These are phyloP conservation scores for Bryconaethiops microstoma DNA, from an alignment of 2,797 vertebrate species.

Conservation along the genomic window DNA sequence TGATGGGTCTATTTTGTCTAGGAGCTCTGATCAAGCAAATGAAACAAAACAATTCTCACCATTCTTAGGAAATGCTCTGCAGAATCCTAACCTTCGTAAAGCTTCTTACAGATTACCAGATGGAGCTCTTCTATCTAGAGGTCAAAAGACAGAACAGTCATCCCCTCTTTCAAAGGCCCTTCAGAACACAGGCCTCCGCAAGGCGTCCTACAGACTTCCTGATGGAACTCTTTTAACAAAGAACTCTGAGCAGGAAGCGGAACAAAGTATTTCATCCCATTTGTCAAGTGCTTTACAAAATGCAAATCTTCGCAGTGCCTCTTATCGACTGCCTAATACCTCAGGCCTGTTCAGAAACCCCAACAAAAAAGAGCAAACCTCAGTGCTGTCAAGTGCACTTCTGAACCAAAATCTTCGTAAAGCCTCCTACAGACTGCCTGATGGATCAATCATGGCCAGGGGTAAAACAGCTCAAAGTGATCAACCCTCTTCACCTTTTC, in stretches of 20 bases:
- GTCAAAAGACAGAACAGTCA: slow-evolving; percentile 46
- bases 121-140: slow-evolving; percentile 63
- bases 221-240: slow-evolving; percentile 73
- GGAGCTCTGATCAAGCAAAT: slow-evolving; percentile 66
- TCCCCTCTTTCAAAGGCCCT: slow-evolving; percentile 68
- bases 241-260: slow-evolving; percentile 58
- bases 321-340: slow-evolving; percentile 66
- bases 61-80: slow-evolving; percentile 55
- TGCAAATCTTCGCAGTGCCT: slow-evolving; percentile 66
- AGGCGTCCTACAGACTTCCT: slow-evolving; percentile 74
- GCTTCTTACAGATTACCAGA: slow-evolving; percentile 74
- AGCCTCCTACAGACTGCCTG: slow-evolving; percentile 59
- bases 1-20: slow-evolving; percentile 66
- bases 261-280: slow-evolving; percentile 61
- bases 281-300: slow-evolving; percentile 76
- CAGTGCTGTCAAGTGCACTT: slow-evolving; percentile 57
- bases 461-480: slow-evolving; percentile 44
- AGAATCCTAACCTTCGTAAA: slow-evolving; percentile 64
- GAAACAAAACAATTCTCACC: slow-evolving; percentile 50
- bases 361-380: slow-evolving; percentile 53
- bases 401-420: slow-evolving; percentile 60
- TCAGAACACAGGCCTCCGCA: slow-evolving; percentile 70
- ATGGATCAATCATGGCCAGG: slow-evolving; percentile 54
- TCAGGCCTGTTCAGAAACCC: slow-evolving; percentile 53
- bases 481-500: slow-evolving; percentile 54